Base-by-base conservation (phyloP, 2,797 vertebrate genomes). In the Lagorchestes hirsutus region DNA sequence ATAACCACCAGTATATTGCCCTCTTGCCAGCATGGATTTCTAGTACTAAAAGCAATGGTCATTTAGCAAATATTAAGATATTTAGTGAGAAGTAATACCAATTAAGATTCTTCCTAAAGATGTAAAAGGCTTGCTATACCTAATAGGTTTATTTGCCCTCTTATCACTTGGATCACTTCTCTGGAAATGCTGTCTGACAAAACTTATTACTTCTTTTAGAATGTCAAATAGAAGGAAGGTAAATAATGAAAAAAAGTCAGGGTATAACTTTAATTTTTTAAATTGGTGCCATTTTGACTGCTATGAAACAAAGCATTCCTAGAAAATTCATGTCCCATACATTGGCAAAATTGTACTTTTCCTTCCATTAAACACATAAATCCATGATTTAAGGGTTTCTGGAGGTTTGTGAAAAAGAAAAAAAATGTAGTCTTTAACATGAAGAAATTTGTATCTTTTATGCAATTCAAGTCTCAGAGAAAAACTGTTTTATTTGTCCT, bases 401-500 rank as follows among this genome's bases (percentile, higher is more conserved):
- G 62, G 52, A 46, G 29, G 31, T 67, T 55, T 59, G 67, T 2
- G 87, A 93, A 46, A 55, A 82, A n/a, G 13, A 27, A 46, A 50
- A 34, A 67, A 92, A 94, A 34, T 14, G 11, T 16, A 5, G 1
- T 24, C n/a, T 93, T 95, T 90, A 40, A 31, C 50, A 9, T 50
- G 46, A 29, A 92, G 22, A 59, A 27, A 92, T 5, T n/a, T 1
- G 14, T 40, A 92, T 90, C 29, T 90, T 90, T 82, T 24, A 40
- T 29, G 27, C 52, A 67, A 22, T 1, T 96, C 50, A 95, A 95
- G 54, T 90, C 74, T 95, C 67, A 92, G 40, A 94, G 55, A 91
- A 93, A 93, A 94, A 58, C 87, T 91, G 40, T 4, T 27, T 91
- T 93, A 50, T 97, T 95, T 95, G 59, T 95, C 94, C 54, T 94